phyloP scores from a whole-genome alignment of 2,888 invertebrate species.

The Unio delphinus region DNA sequence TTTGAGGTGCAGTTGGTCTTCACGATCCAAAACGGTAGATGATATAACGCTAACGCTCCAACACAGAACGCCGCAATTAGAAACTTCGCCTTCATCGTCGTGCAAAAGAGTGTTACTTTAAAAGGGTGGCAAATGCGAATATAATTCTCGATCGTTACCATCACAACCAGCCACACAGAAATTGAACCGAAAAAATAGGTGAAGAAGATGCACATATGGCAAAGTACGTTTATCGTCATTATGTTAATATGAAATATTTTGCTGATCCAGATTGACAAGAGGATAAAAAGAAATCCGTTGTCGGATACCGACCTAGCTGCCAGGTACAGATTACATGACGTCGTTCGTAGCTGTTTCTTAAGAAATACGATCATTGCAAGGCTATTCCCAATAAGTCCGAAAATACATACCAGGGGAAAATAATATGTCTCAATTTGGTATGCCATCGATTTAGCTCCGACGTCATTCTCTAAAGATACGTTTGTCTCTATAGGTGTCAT shows the following conservation, averaged over 20 bases:
- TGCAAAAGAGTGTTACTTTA: conserved; percentile 63
- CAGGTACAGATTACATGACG: conserved; percentile 84
- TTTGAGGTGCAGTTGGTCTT: conserved; percentile 33
- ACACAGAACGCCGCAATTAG: conserved; percentile 30
- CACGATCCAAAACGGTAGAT: conserved; percentile 50
- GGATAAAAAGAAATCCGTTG: conserved; percentile 80
- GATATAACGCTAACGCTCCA: conserved; percentile 38
- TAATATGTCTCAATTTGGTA: conserved; percentile 7
- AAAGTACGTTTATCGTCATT: too few species aligned
- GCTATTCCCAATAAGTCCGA: conserved; percentile 83
- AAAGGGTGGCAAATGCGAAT: conserved; percentile 86
- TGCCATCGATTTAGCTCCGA: too few species aligned
- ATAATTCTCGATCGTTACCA: conserved; percentile 88
- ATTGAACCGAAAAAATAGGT: conserved; percentile 75
- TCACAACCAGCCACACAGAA: conserved; percentile 88
- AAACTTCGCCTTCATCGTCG: conserved; percentile 37
- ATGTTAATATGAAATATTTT: conserved; percentile 8
- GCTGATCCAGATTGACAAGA: conserved; percentile 72
- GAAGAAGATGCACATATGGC: too few species aligned
- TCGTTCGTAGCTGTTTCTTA: conserved; percentile 79
- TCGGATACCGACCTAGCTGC: conserved; percentile 85
- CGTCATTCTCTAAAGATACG: neutral
- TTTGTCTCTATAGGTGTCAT: too few species aligned
- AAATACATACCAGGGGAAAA: conserved; percentile 53
- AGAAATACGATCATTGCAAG: conserved; percentile 83